Evolutionary conservation across 2,113 vertebrate genomes (phyloP).

Genomic region (Triplophysa dalaica): DNA sequence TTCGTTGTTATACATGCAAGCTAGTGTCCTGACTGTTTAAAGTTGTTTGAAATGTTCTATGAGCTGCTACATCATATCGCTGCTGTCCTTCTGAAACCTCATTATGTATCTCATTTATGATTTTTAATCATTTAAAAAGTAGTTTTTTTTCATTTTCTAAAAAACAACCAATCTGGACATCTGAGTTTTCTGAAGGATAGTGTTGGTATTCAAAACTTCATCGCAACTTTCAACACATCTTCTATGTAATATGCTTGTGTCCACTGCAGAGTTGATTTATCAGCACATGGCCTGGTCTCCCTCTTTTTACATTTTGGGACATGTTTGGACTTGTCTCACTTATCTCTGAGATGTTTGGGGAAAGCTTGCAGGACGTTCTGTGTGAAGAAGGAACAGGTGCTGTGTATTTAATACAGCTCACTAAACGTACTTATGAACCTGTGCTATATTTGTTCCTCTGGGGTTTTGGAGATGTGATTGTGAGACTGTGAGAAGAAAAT

Average conservation of each 20-base stretch:
- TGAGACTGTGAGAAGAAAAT: neutral
- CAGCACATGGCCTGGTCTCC: neutral
- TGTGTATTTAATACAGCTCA: neutral
- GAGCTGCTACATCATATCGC: no score
- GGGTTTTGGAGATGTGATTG: neutral
- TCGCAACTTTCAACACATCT: neutral
- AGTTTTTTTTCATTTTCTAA: no score
- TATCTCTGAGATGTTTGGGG: slow-evolving; percentile 12
- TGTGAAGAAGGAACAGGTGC: slow-evolving; percentile 38
- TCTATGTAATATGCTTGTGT: neutral
- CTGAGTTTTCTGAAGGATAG: no score
- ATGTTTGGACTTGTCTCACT: slow-evolving; percentile 51
- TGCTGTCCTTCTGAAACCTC: no score
- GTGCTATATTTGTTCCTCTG: neutral
- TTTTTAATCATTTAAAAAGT: no score
- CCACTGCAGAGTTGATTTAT: neutral
- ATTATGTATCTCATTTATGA: no score
- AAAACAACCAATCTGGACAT: no score
- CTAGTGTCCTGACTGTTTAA: no score
- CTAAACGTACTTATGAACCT: neutral
- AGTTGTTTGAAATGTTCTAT: no score
- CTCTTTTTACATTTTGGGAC: neutral
- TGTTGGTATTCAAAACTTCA: neutral
- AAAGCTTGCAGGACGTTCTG: neutral
- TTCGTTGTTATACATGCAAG: no score